phyloP scores from a whole-genome alignment of 53 echinoderm and acorn worm species.

The Holothuria scabra region DNA sequence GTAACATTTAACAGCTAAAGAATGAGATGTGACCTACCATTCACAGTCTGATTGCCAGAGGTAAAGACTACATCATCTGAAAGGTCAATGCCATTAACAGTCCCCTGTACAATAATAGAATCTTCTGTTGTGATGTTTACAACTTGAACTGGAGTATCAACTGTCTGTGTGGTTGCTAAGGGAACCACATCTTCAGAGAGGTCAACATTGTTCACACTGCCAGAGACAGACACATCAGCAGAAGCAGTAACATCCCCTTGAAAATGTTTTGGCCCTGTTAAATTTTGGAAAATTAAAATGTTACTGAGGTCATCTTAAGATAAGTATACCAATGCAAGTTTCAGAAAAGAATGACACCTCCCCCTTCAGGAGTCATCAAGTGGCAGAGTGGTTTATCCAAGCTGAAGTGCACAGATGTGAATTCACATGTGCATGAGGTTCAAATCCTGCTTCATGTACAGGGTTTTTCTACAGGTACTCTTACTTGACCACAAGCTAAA shows the following conservation, averaged over 20 bases:
- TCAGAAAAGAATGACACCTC: no score
- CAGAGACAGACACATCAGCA: constrained; percentile 49
- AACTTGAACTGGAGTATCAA: constrained; percentile 27
- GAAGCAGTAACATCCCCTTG: constrained; percentile 27
- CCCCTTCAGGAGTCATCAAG: no score
- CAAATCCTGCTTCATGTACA: no score
- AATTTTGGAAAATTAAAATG: background rate
- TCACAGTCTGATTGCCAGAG: constrained; percentile 54
- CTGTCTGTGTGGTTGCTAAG: constrained; percentile 48
- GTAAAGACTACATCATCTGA: constrained; percentile 77
- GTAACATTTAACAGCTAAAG: background rate
- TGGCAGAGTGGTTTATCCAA: no score
- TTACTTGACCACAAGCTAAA: no score
- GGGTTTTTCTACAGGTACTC: no score
- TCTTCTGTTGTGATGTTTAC: constrained; percentile 10
- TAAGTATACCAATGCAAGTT: no score
- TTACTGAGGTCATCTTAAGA: background rate
- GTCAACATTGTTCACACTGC: constrained; percentile 60
- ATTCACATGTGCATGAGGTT: no score
- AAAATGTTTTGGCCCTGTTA: constrained; percentile 62
- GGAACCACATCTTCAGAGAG: constrained; percentile 70
- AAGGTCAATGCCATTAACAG: constrained; percentile 73
- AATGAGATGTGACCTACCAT: constrained; percentile 47
- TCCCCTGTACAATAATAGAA: constrained; percentile 39
- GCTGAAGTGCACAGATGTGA: no score